Percentiles rank a stretch among this genome's conserved stretches.
These are phyloP conservation scores for Setipinna tenuifilis DNA, from an alignment of 2,797 vertebrate species.

Conservation along the genomic window DNA sequence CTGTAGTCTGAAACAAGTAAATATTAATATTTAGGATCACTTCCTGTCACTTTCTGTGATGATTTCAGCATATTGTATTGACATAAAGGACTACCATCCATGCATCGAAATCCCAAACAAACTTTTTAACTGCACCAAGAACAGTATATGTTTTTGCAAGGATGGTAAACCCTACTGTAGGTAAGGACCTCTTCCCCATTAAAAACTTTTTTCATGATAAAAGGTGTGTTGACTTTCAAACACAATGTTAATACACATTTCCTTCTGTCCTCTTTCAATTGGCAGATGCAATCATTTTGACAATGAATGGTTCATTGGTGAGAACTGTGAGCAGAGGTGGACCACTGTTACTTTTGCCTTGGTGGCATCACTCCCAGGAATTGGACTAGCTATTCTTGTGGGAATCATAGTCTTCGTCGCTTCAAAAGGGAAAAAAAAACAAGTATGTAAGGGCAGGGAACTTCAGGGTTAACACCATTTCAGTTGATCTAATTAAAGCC, in stretches of 20 bases:
- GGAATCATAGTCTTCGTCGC: constrained; percentile 44
- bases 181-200: constrained; percentile 33
- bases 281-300: constrained; percentile 52
- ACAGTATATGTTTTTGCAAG: constrained; percentile 50
- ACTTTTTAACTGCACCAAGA: background rate
- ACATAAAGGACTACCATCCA: background rate
- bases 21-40: background rate
- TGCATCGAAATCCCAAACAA: background rate
- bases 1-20: background rate
- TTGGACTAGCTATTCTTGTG: constrained; percentile 49
- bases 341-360: constrained; percentile 49
- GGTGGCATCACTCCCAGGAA: constrained; percentile 56
- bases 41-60: background rate
- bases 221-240: background rate
- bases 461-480: background rate
- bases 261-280: background rate
- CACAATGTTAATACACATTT: background rate
- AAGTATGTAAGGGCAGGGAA: background rate
- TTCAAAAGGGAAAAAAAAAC: background rate
- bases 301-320: constrained; percentile 50
- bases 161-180: constrained; percentile 35
- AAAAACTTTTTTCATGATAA: background rate
- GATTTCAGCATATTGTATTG: background rate
- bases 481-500: background rate
- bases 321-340: constrained; percentile 53